These are phyloP conservation scores for Cryptotis parvus DNA, from an alignment of 2,113 vertebrate species.

Conservation along the genomic window DNA sequence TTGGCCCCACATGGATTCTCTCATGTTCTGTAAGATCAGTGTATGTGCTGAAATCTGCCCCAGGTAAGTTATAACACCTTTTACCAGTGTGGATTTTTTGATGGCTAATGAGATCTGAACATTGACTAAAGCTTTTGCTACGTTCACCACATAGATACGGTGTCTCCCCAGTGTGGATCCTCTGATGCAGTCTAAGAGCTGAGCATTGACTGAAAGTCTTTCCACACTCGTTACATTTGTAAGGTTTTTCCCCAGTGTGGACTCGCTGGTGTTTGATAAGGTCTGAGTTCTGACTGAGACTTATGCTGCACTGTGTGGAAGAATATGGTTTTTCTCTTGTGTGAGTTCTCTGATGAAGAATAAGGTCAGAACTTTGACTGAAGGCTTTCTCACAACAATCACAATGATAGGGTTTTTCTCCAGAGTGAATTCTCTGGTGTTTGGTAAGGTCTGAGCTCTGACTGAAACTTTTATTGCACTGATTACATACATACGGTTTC, in stretches of 20 bases:
- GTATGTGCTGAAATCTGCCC: slow-evolving; percentile 84
- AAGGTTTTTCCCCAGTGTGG: slow-evolving; percentile 81
- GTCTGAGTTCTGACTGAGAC: slow-evolving; percentile 62
- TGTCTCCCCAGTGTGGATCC: slow-evolving; percentile 81
- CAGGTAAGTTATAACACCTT: slow-evolving; percentile 84
- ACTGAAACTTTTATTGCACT: slow-evolving; percentile 78
- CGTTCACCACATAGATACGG: slow-evolving; percentile 77
- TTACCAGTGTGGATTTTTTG: slow-evolving; percentile 82
- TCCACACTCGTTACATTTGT: slow-evolving; percentile 78
- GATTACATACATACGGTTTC: slow-evolving; percentile 75
- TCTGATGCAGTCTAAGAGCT: slow-evolving; percentile 77
- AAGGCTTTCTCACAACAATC: slow-evolving; percentile 75
- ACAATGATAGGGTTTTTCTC: slow-evolving; percentile 75
- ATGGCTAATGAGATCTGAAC: slow-evolving; percentile 78
- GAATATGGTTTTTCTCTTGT: not conserved
- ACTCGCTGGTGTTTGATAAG: slow-evolving; percentile 75
- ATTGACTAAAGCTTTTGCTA: slow-evolving; percentile 79
- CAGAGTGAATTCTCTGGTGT: slow-evolving; percentile 78
- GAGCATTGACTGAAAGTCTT: slow-evolving; percentile 81
- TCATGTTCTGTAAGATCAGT: slow-evolving; percentile 81
- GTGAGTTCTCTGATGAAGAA: not conserved
- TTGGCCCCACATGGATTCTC: slow-evolving; percentile 69
- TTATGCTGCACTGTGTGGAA: too few relatives aligned
- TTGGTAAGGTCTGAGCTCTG: slow-evolving; percentile 78
- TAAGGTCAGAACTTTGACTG: slow-evolving; percentile 59